Base-by-base conservation (phyloP, 2,888 invertebrate genomes). In the Dynastes tityus region DNA sequence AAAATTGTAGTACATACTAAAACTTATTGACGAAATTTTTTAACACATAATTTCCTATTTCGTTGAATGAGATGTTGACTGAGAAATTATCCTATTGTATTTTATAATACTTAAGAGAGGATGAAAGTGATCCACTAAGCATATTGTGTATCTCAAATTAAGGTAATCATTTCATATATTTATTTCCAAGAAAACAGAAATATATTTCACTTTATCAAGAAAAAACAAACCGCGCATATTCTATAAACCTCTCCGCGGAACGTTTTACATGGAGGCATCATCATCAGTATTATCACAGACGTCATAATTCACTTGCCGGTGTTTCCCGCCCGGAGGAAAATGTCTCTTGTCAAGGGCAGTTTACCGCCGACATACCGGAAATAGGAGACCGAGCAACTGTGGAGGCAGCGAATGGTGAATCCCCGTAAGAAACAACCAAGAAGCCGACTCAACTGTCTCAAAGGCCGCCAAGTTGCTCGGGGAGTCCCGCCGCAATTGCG, bases 401-500 rank as follows among this genome's bases (percentile, higher is more conserved):
- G 22, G 55, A 16, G 55, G 22, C 22, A 16, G 22, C 55, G 16
- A 22, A 55, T 8, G 55, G 22, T 22, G 22, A 6, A 58, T 4
- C 22, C 45, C 8, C 22, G 55, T 22, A 58, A 22, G 55, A 6
- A 16, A 22, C 16, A 58, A 9, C 0, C 2, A 22, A 58, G 55
- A 27, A 58, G 8, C 55, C 55, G 22, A 51, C 9, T 29, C 63
- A 13, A 4, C 32, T 27, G 29, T 68, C 68, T 51, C 51, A 27
- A 29, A 40, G 68, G 68, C 68, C 51, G 68, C 49, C 68, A 51
- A 68, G 68, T 68, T 68, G 68, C 29, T 51, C 22, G 9, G 68
- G 51, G 68, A 68, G 13, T 68, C 51, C 53, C 68, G 29, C 51
- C 68, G 68, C 68, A 68, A 68, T 68, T 68, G 51, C 67, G 49